Conservation (phyloP, 2,113 vertebrate species). For the Ageneiosus marmoratus region DNA sequence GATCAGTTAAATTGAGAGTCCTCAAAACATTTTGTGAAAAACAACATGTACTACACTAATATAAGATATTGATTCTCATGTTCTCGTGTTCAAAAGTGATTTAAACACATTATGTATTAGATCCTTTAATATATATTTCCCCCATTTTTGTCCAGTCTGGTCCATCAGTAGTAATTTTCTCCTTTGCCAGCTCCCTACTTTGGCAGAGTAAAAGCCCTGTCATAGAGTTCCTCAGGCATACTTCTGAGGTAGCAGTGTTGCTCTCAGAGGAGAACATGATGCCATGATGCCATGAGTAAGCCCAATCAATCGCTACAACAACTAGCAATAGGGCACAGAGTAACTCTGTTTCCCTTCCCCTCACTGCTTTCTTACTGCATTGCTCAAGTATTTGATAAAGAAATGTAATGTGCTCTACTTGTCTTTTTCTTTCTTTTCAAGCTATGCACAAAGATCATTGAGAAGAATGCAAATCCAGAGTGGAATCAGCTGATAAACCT, state of each 20-base stretch:
- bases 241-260: not conserved
- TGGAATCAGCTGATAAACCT: constrained; percentile 92
- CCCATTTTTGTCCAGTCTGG: too few relatives aligned
- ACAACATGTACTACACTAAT: too few relatives aligned
- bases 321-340: not conserved
- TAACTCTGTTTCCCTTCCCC: not conserved
- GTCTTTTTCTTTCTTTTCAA: constrained; percentile 57
- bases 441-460: constrained; percentile 87
- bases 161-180: not conserved
- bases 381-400: not conserved
- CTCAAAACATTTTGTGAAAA: too few relatives aligned
- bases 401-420: not conserved
- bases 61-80: too few relatives aligned
- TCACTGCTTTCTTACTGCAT: not conserved
- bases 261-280: not conserved
- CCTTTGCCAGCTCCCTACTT: not conserved
- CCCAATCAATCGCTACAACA: not conserved
- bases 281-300: not conserved
- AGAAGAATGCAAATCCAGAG: constrained; percentile 96
- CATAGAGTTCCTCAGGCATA: not conserved
- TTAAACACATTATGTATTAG: too few relatives aligned
- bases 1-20: not conserved
- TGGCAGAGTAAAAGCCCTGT: not conserved
- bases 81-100: too few relatives aligned
- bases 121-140: too few relatives aligned